A percentile compares a stretch with the other conserved stretches of the same genome.
These are phyloP conservation scores for Semicossyphus pulcher DNA, from an alignment of 2,113 vertebrate genomes.

Conservation along the genomic window DNA sequence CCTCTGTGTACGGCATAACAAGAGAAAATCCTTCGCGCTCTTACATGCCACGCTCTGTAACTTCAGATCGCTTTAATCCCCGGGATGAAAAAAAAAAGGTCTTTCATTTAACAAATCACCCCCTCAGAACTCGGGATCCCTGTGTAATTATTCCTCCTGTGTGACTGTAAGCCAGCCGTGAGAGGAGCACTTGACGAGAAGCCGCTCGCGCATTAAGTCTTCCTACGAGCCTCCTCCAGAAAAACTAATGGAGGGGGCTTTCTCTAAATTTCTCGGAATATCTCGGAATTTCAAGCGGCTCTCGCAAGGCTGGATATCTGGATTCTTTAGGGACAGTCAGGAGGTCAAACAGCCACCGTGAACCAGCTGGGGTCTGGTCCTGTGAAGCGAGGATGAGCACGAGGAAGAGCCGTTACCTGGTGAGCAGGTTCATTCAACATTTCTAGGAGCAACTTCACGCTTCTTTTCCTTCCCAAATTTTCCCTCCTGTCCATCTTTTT, in stretches of 20 bases:
- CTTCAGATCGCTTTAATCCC: conserved; percentile 73
- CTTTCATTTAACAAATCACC: conserved; percentile 69
- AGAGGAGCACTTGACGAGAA: conserved; percentile 70
- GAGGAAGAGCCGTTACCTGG: conserved; percentile 3
- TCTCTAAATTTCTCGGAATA: conserved; percentile 19
- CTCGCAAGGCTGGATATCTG: neutral
- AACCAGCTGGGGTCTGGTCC: conserved; percentile 31
- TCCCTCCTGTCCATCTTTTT: conserved; percentile 2
- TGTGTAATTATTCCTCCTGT: conserved; percentile 70
- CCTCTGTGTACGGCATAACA: conserved; percentile 55
- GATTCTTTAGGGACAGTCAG: conserved; percentile 14
- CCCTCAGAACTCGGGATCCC: conserved; percentile 50
- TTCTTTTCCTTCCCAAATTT: neutral
- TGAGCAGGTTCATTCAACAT: conserved; percentile 43
- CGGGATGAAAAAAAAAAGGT: conserved; percentile 26
- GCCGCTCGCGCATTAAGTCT: conserved; percentile 64
- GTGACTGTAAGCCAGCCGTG: conserved; percentile 62
- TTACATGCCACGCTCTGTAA: conserved; percentile 59
- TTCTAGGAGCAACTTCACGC: conserved; percentile 31
- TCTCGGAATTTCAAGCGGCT: conserved; percentile 36
- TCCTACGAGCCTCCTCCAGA: conserved; percentile 50
- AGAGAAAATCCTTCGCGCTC: conserved; percentile 64
- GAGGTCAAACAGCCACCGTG: conserved; percentile 36
- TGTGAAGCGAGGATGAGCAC: neutral
- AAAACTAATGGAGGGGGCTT: conserved; percentile 46